A percentile compares a stretch with the other conserved stretches of the same genome.
These are phyloP conservation scores for Machimus atricapillus DNA, from an alignment of 2,888 invertebrate species.

Conservation along the genomic window DNA sequence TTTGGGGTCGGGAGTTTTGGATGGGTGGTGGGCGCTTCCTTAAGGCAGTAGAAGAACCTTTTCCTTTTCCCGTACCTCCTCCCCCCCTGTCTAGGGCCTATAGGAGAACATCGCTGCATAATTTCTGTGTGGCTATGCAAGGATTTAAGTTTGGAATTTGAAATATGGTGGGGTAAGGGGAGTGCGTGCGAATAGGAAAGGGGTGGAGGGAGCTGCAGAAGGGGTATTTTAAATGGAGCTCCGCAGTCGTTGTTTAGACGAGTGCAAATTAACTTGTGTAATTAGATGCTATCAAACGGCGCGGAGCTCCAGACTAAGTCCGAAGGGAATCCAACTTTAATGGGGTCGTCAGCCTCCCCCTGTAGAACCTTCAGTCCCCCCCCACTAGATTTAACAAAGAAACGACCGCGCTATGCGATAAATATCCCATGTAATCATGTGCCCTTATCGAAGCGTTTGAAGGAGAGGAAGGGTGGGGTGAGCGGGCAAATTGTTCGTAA, in stretches of 20 bases:
- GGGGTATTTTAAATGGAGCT: background rate
- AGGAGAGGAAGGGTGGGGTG: background rate
- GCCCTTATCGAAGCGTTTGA: background rate
- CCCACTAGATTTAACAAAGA: background rate
- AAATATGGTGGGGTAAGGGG: background rate
- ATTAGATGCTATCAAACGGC: background rate
- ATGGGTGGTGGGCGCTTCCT: background rate
- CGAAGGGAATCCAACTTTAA: background rate
- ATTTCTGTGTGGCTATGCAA: background rate
- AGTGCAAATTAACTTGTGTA: background rate
- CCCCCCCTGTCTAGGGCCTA: background rate
- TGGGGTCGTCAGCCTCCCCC: background rate
- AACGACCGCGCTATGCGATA: background rate
- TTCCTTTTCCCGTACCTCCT: too few relatives aligned
- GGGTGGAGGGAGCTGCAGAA: background rate
- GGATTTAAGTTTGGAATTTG: background rate
- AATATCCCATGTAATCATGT: background rate
- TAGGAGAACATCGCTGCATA: background rate
- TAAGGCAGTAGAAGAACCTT: background rate
- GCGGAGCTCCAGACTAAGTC: background rate
- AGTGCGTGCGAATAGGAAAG: background rate
- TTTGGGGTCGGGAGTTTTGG: too few relatives aligned
- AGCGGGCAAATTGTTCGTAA: background rate
- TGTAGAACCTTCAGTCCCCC: background rate
- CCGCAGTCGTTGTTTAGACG: background rate